Percentiles rank a stretch among this genome's conserved stretches.
phyloP scores from a whole-genome alignment of 2,888 invertebrate genomes.

The Lithophane socia region DNA sequence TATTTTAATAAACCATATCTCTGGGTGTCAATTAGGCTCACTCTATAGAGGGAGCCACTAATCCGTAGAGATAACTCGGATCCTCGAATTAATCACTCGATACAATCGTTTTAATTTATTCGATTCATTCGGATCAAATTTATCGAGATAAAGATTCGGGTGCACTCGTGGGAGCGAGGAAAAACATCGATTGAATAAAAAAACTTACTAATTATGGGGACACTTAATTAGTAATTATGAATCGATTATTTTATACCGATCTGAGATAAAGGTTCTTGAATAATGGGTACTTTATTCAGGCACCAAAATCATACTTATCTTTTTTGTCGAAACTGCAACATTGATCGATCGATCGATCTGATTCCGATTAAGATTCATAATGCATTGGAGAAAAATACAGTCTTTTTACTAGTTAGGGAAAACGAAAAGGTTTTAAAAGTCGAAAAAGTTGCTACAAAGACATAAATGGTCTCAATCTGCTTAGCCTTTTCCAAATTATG shows the following conservation, averaged over 20 bases:
- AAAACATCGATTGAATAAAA: constrained; percentile 56
- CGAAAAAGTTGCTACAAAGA: background rate
- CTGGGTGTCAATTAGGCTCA: constrained; percentile 86
- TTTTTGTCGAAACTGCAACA: constrained; percentile 21
- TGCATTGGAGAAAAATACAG: background rate
- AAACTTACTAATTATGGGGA: constrained; percentile 61
- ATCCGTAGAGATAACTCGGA: constrained; percentile 84
- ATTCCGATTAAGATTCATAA: background rate
- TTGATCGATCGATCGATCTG: constrained; percentile 5
- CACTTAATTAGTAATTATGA: constrained; percentile 64
- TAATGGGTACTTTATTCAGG: constrained; percentile 28
- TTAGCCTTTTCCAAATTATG: no score
- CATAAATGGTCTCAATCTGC: background rate
- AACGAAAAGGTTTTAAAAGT: background rate
- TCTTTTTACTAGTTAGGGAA: background rate
- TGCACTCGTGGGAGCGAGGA: constrained; percentile 67
- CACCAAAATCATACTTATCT: constrained; percentile 16
- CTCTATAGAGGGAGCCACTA: constrained; percentile 81
- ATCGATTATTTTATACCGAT: constrained; percentile 57
- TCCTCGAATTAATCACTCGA: constrained; percentile 84
- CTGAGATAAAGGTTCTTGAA: constrained; percentile 29
- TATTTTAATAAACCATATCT: constrained; percentile 88
- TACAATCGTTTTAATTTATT: constrained; percentile 86
- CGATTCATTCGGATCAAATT: constrained; percentile 79
- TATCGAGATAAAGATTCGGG: constrained; percentile 76